These are phyloP conservation scores for Megaustenia siamemsis DNA, from an alignment of 2,888 invertebrate genomes.

Conservation along the genomic window DNA sequence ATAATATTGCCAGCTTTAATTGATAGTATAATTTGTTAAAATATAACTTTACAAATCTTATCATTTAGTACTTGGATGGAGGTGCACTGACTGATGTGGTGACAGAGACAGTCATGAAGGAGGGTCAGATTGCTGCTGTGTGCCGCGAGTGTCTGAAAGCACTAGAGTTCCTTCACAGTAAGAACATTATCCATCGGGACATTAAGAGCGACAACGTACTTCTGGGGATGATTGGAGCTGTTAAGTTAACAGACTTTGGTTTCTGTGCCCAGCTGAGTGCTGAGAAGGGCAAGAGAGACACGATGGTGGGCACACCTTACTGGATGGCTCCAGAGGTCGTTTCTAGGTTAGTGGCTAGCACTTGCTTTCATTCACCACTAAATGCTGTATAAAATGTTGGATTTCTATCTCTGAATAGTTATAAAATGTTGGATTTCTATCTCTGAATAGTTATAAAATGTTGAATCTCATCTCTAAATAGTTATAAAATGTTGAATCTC, in stretches of 20 bases:
- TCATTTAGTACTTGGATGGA: constrained; percentile 84
- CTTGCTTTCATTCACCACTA: no score
- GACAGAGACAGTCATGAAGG: constrained; percentile 97
- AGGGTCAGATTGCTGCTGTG: constrained; percentile 96
- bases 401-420: no score
- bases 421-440: no score
- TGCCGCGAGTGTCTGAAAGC: constrained; percentile 93
- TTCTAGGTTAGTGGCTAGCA: constrained; percentile 76
- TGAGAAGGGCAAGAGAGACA: constrained; percentile 90
- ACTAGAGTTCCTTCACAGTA: constrained; percentile 92
- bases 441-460: no score
- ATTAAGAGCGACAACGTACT: constrained; percentile 98
- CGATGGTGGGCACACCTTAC: constrained; percentile 98
- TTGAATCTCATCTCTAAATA: no score
- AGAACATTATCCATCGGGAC: constrained; percentile 86
- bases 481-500: no score
- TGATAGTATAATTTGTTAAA: no score
- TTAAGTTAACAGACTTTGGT: constrained; percentile 89
- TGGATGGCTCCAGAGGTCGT: constrained; percentile 96
- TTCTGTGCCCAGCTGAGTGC: constrained; percentile 98
- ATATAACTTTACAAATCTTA: neutral
- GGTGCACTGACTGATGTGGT: constrained; percentile 98
- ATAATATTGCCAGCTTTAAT: no score
- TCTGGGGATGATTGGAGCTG: constrained; percentile 92
- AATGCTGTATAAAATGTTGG: no score